phyloP scores from a whole-genome alignment of 1,140 invertebrate species.

The Adoxophyes honmai region DNA sequence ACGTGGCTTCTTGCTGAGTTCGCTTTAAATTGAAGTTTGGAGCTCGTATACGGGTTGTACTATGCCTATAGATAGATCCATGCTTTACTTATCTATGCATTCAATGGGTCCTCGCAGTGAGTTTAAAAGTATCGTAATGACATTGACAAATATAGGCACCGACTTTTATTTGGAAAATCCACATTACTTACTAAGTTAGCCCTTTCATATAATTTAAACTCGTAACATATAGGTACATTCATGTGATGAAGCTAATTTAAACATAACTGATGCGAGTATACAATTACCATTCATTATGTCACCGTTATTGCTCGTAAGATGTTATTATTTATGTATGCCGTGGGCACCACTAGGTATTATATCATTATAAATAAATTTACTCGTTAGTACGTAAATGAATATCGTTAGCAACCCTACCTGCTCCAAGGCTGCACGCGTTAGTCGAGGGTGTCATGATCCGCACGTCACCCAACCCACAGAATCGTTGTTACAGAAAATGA shows the following conservation, averaged over 20 bases:
- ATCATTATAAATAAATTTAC: background rate
- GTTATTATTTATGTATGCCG: too few relatives aligned
- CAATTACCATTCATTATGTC: too few relatives aligned
- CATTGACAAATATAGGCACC: too few relatives aligned
- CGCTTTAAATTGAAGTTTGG: slow-evolving; percentile 44
- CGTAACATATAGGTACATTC: too few relatives aligned
- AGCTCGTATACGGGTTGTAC: slow-evolving; percentile 18
- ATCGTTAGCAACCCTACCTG: slow-evolving; percentile 23
- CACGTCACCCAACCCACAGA: slow-evolving; percentile 10
- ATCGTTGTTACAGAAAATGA: slow-evolving; percentile 16
- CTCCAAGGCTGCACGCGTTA: slow-evolving; percentile 21
- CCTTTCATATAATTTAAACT: too few relatives aligned
- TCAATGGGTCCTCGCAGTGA: background rate
- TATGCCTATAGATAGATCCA: background rate
- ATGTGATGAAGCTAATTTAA: too few relatives aligned
- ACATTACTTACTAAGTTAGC: too few relatives aligned
- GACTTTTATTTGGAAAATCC: too few relatives aligned
- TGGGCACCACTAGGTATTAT: too few relatives aligned
- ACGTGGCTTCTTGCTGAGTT: slow-evolving; percentile 47
- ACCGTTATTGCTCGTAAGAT: too few relatives aligned
- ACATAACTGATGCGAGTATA: too few relatives aligned
- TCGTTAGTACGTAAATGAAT: slow-evolving; percentile 1
- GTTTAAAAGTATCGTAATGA: too few relatives aligned
- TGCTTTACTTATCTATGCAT: slow-evolving; percentile 26
- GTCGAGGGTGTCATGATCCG: slow-evolving; percentile 21